Conservation (phyloP, 2,888 invertebrate species). For the Thymelicus lineola region DNA sequence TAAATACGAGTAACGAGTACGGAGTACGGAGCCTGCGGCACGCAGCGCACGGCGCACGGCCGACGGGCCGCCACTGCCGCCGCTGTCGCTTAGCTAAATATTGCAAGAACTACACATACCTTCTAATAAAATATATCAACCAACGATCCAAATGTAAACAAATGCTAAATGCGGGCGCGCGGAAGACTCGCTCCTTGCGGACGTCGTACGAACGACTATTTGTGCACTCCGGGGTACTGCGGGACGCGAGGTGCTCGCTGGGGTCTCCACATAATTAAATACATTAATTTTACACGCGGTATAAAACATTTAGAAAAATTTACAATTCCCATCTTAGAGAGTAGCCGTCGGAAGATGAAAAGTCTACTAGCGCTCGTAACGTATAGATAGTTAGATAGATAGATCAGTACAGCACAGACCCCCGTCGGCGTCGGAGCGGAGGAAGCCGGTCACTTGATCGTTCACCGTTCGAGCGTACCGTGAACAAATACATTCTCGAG, state of each 20-base stretch:
- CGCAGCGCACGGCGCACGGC: constrained; percentile 44
- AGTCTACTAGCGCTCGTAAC: constrained; percentile 49
- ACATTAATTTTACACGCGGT: constrained; percentile 78
- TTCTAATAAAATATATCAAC: constrained; percentile 73
- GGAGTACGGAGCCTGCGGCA: constrained; percentile 51
- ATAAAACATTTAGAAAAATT: constrained; percentile 84
- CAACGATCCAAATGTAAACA: constrained; percentile 68
- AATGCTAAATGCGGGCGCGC: constrained; percentile 57
- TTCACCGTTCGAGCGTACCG: constrained; percentile 55
- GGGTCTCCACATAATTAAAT: constrained; percentile 68
- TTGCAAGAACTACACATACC: constrained; percentile 79
- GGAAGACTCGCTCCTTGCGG: constrained; percentile 53
- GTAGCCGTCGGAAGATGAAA: constrained; percentile 62
- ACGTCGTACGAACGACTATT: constrained; percentile 57
- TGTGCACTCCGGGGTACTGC: constrained; percentile 57
- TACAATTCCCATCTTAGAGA: constrained; percentile 77
- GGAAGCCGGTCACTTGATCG: constrained; percentile 45
- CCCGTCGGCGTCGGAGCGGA: constrained; percentile 44
- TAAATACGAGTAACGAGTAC: constrained; percentile 58
- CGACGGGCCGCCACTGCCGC: constrained; percentile 52
- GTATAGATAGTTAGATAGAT: constrained; percentile 27
- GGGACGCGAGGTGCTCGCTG: constrained; percentile 52
- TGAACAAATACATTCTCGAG: constrained; percentile 67
- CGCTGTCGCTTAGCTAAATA: constrained; percentile 72
- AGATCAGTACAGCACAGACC: constrained; percentile 42